A percentile compares a stretch with the other conserved stretches of the same genome.
phyloP scores from a whole-genome alignment of 2,113 vertebrate species.

The Lampris incognitus region DNA sequence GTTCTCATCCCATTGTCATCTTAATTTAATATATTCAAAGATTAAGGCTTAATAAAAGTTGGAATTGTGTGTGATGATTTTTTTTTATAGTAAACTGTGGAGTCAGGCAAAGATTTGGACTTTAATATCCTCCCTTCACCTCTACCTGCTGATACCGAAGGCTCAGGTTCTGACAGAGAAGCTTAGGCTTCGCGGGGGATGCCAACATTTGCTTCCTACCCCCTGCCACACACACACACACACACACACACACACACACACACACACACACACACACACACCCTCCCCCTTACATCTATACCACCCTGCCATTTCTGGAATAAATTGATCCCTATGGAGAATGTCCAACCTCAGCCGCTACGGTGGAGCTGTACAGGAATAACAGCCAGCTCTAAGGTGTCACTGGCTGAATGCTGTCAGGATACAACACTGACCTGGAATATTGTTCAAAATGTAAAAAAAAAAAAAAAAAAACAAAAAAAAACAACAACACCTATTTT shows the following conservation, averaged over 20 bases:
- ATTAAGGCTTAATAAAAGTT: background rate
- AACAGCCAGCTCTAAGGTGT: slow-evolving; percentile 56
- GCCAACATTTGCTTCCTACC: slow-evolving; percentile 54
- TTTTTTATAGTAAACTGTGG: background rate
- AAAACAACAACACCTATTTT: too few relatives aligned
- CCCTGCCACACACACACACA: slow-evolving; percentile 20
- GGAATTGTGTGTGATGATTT: background rate
- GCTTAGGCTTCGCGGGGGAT: slow-evolving; percentile 67
- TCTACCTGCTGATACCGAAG: slow-evolving; percentile 30
- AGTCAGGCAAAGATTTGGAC: slow-evolving; percentile 28
- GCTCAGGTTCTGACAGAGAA: slow-evolving; percentile 44
- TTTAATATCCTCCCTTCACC: background rate
- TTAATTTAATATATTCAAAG: too few relatives aligned
- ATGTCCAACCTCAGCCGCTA: slow-evolving; percentile 56
- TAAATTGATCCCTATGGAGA: slow-evolving; percentile 61
- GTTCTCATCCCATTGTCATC: too few relatives aligned
- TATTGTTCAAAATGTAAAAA: slow-evolving; percentile 8
- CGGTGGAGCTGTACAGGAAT: slow-evolving; percentile 55
- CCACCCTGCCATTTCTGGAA: slow-evolving; percentile 42
- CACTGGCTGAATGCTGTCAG: slow-evolving; percentile 46
- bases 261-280: background rate
- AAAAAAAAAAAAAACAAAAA: too few relatives aligned
- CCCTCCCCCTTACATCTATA: too few relatives aligned
- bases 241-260: slow-evolving; percentile 4
- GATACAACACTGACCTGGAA: slow-evolving; percentile 26